phyloP scores from a whole-genome alignment of 2,113 vertebrate genomes.

The Epinephelus lanceolatus region DNA sequence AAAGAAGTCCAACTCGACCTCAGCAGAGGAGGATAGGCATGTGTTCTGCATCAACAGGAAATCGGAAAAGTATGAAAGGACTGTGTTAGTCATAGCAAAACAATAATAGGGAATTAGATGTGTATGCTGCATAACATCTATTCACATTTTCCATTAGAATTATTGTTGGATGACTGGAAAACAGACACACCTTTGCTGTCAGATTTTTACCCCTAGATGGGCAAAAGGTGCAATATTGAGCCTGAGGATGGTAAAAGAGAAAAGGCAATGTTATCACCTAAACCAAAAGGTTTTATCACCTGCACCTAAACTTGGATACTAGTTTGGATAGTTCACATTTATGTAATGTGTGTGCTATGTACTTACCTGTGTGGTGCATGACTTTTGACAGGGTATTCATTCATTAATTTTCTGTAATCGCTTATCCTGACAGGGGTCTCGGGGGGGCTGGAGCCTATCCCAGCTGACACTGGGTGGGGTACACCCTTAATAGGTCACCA shows the following conservation, averaged over 20 bases:
- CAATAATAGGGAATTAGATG: slow-evolving; percentile 3
- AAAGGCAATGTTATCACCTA: background rate
- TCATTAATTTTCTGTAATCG: too few relatives aligned
- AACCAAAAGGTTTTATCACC: background rate
- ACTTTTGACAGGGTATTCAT: too few relatives aligned
- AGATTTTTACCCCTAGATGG: background rate
- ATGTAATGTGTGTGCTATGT: too few relatives aligned
- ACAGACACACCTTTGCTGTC: background rate
- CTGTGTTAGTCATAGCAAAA: slow-evolving; percentile 14
- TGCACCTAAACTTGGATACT: background rate
- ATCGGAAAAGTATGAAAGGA: slow-evolving; percentile 10
- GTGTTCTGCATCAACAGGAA: slow-evolving; percentile 13
- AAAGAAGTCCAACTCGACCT: slow-evolving; percentile 25
- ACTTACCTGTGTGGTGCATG: too few relatives aligned
- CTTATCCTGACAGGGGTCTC: too few relatives aligned
- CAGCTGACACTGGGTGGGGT: too few relatives aligned
- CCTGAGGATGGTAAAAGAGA: background rate
- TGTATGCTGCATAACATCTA: background rate
- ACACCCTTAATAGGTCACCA: too few relatives aligned
- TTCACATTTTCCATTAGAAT: background rate
- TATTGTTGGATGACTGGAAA: background rate
- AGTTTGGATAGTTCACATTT: too few relatives aligned
- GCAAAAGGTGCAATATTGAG: background rate
- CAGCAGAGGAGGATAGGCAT: background rate
- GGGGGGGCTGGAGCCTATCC: too few relatives aligned